Conservation (phyloP, 2,888 invertebrate genomes). For the Nasonovia ribisnigri region DNA sequence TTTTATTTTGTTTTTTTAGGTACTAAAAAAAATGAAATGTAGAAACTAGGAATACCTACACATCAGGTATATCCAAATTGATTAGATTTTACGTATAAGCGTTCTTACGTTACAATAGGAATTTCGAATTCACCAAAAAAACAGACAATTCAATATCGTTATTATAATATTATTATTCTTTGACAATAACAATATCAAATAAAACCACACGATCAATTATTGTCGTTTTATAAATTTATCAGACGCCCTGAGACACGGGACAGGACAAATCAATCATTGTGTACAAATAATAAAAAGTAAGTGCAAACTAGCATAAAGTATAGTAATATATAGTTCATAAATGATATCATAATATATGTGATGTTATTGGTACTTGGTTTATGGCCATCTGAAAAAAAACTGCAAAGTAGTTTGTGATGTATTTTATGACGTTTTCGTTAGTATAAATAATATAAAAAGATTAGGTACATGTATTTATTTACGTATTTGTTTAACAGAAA, state of each 20-base stretch:
- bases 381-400: not conserved
- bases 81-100: not conserved
- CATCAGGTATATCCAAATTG: not conserved
- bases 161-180: not conserved
- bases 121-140: not conserved
- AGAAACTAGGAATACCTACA: not conserved
- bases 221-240: not conserved
- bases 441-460: not conserved
- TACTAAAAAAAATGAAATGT: not conserved
- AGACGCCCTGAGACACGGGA: not conserved
- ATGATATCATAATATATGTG: not conserved
- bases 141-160: not conserved
- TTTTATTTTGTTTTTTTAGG: not conserved
- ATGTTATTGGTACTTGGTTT: not conserved
- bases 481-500: not conserved
- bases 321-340: not conserved
- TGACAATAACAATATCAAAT: not conserved
- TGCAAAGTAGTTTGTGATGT: conserved; percentile 4
- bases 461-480: not conserved
- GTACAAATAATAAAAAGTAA: not conserved
- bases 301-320: not conserved
- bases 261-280: not conserved
- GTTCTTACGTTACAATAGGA: not conserved
- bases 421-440: not conserved
- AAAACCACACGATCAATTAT: not conserved